Base-by-base conservation (phyloP, 92 coral and sea anemone species). In the Nematostella vectensis region DNA sequence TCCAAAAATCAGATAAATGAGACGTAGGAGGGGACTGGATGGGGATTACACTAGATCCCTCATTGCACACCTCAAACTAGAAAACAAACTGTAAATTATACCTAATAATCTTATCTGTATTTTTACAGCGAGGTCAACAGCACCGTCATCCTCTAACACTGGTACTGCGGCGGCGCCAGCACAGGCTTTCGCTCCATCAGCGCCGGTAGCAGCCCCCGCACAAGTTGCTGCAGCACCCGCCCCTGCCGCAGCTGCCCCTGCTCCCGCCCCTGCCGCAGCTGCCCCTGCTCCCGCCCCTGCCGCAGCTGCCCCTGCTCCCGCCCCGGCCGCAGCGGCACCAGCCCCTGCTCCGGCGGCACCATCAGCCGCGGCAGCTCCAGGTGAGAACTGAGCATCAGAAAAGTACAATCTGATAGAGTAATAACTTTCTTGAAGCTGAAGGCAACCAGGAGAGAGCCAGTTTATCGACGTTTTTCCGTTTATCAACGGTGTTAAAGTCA, bases 281-380 rank as follows among this genome's bases (percentile, higher is more conserved):
- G 48, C 72, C 1, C 65, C 72, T 0, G 27, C 72, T 0, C 25
- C 70, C 0, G 16, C 70, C 4, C 48, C 72, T 10, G 37, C 80
- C 11, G 23, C 62, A 12, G 25, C 81, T 1, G 10, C 65, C 0
- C 37, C 70, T 3, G 69, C 77, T 1, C 17, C 82, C 0, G 61
- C 80, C 1, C 53, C 84, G 1, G 75, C 75, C 4, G 59, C 72
- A 10, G 58, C 73, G 28, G 57, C 77, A 27, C 53, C 84, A 1
- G 76, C 56, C 12, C 63, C 75, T 1, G 74, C 78, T 0, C 58
- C 94, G 19, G 76, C 75, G 9, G 55, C 78, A 17, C 58, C 77
- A 13, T 29, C 65, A 37, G 61, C 61, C 31, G 70, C 82, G 47
- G 50, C 68, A 36, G 45, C 62, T 20, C 31, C 50, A 1, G 28